Percentiles rank a stretch among this genome's conserved stretches.
These are phyloP conservation scores for Amphipyra berbera DNA, from an alignment of 2,888 invertebrate genomes.

Conservation along the genomic window DNA sequence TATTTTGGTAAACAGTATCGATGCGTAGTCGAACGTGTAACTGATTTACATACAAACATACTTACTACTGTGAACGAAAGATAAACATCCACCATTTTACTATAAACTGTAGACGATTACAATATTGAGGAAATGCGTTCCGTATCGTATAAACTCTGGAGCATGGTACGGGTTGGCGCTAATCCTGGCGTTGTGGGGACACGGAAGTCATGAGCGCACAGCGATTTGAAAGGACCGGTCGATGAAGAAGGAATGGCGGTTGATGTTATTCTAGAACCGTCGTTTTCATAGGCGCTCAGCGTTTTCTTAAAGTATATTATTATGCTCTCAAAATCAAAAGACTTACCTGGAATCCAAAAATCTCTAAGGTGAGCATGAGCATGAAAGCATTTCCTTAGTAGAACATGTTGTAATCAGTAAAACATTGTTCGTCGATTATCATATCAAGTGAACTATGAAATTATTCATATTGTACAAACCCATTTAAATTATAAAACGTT, in stretches of 20 bases:
- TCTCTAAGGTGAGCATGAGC: too few relatives aligned
- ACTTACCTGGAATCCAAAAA: too few relatives aligned
- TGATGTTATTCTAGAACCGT: too few relatives aligned
- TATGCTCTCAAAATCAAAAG: too few relatives aligned
- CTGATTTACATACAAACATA: constrained; percentile 32
- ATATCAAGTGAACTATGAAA: not conserved
- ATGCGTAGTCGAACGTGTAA: constrained; percentile 5
- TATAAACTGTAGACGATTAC: constrained; percentile 42
- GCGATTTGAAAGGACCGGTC: constrained; percentile 41
- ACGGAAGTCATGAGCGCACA: constrained; percentile 53
- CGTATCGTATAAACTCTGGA: constrained; percentile 70
- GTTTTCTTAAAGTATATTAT: too few relatives aligned
- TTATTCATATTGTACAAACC: not conserved
- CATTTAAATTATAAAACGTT: not conserved
- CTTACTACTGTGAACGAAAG: constrained; percentile 30
- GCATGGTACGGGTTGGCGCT: constrained; percentile 75
- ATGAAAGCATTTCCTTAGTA: too few relatives aligned
- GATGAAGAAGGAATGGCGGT: not conserved
- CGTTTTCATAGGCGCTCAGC: too few relatives aligned
- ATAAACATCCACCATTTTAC: constrained; percentile 39
- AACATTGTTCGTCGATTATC: too few relatives aligned
- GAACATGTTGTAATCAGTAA: too few relatives aligned
- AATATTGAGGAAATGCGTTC: constrained; percentile 82
- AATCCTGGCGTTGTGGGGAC: constrained; percentile 56
- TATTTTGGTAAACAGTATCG: constrained; percentile 20